Evolutionary conservation across 2,888 invertebrate genomes (phyloP).

Genomic region (Amphipoea oculea): DNA sequence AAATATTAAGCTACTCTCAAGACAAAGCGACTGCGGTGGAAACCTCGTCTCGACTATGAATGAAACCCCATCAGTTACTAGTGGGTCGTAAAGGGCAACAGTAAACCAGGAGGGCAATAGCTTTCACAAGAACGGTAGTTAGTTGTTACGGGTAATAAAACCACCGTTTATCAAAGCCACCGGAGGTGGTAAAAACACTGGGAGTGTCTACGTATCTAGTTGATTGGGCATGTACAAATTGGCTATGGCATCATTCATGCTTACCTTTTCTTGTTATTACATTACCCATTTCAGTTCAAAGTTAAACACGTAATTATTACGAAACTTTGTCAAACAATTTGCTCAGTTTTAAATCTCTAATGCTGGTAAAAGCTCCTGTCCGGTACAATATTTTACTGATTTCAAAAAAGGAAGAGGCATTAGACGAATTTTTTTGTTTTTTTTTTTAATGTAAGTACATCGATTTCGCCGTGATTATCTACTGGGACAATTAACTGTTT

Average conservation of each 20-base stretch:
- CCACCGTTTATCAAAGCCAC: neutral
- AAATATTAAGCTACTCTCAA: constrained; percentile 35
- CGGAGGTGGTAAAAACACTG: constrained; percentile 1
- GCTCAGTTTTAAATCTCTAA: neutral
- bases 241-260: neutral
- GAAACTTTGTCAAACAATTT: neutral
- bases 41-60: constrained; percentile 39
- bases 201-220: neutral
- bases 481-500: neutral
- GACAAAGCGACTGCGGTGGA: constrained; percentile 43
- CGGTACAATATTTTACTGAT: neutral
- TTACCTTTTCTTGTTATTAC: neutral
- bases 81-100: constrained; percentile 26
- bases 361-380: neutral
- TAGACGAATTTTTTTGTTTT: too few relatives aligned
- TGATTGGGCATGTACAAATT: neutral
- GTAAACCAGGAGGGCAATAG: constrained; percentile 15
- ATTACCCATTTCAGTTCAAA: neutral
- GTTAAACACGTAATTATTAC: neutral
- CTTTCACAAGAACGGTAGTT: constrained; percentile 3
- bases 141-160: constrained; percentile 7
- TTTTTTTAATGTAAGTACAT: neutral
- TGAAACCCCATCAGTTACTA: constrained; percentile 32
- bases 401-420: neutral
- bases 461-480: neutral